phyloP scores from a whole-genome alignment of 2,113 vertebrate genomes.

The Lipophrys pholis region DNA sequence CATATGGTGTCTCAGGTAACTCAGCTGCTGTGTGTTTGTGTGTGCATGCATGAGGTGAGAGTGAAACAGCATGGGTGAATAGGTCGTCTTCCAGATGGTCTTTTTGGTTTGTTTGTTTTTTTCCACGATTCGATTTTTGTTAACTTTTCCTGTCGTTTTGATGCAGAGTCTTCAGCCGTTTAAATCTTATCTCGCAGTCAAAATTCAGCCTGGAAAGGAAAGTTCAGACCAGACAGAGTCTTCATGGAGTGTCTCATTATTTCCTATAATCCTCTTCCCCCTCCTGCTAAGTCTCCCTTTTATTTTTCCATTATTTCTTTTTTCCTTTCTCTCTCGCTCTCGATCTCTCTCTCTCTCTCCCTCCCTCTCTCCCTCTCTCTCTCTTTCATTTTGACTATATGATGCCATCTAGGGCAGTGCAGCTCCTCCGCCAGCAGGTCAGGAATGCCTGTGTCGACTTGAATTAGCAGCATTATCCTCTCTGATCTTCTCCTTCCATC shows the following conservation, averaged over 20 bases:
- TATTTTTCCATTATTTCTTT: constrained; percentile 59
- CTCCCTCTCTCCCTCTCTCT: background rate
- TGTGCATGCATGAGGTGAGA: background rate
- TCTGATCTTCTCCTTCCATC: constrained; percentile 34
- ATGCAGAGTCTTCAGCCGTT: background rate
- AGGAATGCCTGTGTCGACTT: constrained; percentile 65
- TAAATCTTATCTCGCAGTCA: constrained; percentile 27
- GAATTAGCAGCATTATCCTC: constrained; percentile 21
- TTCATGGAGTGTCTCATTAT: constrained; percentile 39
- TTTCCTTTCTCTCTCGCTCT: constrained; percentile 24
- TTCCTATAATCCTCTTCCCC: constrained; percentile 51
- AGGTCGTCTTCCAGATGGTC: constrained; percentile 28
- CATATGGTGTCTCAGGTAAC: constrained; percentile 48
- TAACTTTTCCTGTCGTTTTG: background rate
- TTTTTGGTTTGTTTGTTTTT: no score
- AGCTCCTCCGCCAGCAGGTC: constrained; percentile 50
- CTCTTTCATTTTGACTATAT: constrained; percentile 34
- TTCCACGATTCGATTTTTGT: no score
- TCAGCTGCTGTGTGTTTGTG: constrained; percentile 16
- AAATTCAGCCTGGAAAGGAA: constrained; percentile 36
- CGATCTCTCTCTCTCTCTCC: background rate
- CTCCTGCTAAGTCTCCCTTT: constrained; percentile 12
- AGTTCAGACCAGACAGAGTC: constrained; percentile 38
- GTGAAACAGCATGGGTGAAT: constrained; percentile 8
- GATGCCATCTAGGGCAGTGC: constrained; percentile 76